Evolutionary conservation across 2,888 invertebrate species (phyloP).

Genomic region (Coleophora flavipennella): DNA sequence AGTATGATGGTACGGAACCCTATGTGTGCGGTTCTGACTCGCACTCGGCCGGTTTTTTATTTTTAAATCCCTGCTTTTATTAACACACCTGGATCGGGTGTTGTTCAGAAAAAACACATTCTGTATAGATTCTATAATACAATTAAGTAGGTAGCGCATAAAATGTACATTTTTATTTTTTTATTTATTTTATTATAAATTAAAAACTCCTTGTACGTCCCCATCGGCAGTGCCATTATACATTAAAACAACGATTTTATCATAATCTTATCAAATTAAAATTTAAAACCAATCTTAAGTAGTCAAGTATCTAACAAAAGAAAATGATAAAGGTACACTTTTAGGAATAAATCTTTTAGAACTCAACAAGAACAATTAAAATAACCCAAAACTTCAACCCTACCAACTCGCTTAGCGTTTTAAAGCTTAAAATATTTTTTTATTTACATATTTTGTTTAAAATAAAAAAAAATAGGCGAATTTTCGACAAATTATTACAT

Average conservation of each 20-base stretch:
- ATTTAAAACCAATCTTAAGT: conserved; percentile 36
- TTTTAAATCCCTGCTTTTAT: too few species aligned
- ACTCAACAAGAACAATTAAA: conserved; percentile 47
- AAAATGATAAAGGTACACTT: conserved; percentile 58
- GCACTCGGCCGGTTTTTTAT: too few species aligned
- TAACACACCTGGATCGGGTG: too few species aligned
- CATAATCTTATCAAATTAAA: conserved; percentile 33
- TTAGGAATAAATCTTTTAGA: conserved; percentile 66
- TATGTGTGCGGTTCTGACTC: too few species aligned
- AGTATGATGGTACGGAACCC: too few species aligned
- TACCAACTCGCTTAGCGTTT: conserved; percentile 49
- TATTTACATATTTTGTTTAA: conserved; percentile 36
- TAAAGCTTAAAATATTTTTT: conserved; percentile 32
- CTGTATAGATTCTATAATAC: too few species aligned
- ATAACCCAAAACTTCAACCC: conserved; percentile 36
- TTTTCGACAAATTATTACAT: conserved; percentile 17
- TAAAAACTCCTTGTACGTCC: conserved; percentile 51
- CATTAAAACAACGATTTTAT: conserved; percentile 39
- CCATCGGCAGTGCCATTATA: conserved; percentile 24
- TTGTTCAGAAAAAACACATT: conserved; percentile 25
- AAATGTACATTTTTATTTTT: conserved; percentile 26
- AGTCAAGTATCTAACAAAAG: conserved; percentile 50
- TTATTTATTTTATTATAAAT: conserved; percentile 28
- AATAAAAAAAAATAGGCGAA: conserved; percentile 3
- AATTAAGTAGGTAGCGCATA: conserved; percentile 20